Percentiles rank a stretch among this genome's conserved stretches.
phyloP scores from a whole-genome alignment of 1,140 invertebrate species.

The Drosophila nannoptera region DNA sequence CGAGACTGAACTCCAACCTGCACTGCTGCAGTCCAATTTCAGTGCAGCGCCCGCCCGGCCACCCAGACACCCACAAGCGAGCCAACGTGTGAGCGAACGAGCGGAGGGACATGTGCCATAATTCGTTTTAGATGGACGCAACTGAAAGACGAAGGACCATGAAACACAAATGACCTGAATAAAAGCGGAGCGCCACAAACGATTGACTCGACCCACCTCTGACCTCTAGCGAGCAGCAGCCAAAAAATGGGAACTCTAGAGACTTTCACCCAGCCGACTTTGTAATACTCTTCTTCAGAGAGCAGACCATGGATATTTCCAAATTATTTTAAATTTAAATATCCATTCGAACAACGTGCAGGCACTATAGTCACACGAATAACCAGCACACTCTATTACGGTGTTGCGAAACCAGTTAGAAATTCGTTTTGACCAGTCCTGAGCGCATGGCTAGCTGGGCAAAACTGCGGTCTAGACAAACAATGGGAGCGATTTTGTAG shows the following conservation, averaged over 20 bases:
- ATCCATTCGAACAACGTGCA: background rate
- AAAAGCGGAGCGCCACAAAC: conserved; percentile 47
- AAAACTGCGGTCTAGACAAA: conserved; percentile 23
- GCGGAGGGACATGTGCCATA: conserved; percentile 38
- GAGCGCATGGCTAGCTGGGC: background rate
- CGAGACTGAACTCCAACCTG: conserved; percentile 13
- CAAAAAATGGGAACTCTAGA: background rate
- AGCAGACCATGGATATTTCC: too few relatives aligned
- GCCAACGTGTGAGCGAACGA: background rate
- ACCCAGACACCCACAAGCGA: conserved; percentile 9
- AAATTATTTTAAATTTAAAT: too few relatives aligned
- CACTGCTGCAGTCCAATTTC: conserved; percentile 6
- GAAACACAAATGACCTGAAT: conserved; percentile 67
- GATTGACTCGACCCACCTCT: conserved; percentile 38
- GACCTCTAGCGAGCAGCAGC: background rate
- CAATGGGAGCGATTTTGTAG: conserved; percentile 32
- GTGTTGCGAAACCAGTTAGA: background rate
- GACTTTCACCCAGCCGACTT: background rate
- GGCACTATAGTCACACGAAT: too few relatives aligned
- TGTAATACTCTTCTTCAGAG: too few relatives aligned
- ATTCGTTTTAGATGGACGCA: conserved; percentile 39
- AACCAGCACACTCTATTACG: too few relatives aligned
- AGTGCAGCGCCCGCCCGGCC: conserved; percentile 6
- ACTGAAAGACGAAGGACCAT: conserved; percentile 50
- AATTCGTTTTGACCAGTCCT: background rate